These are phyloP conservation scores for Habropoda laboriosa DNA, from an alignment of 1,140 invertebrate genomes.

Conservation along the genomic window DNA sequence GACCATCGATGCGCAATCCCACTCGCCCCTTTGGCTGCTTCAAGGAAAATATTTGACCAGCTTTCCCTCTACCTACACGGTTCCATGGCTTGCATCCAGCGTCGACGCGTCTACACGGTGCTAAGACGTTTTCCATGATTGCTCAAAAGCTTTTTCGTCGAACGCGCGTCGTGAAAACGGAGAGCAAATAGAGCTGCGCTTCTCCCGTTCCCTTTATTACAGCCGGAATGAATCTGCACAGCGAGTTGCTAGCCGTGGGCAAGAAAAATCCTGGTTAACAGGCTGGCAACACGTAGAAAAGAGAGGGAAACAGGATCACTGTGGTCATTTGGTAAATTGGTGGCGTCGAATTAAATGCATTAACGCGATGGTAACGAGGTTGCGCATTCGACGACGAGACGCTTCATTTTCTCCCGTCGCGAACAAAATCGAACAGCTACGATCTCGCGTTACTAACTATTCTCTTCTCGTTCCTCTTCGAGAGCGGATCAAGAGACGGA, in stretches of 20 bases:
- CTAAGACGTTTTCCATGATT: slow-evolving; percentile 54
- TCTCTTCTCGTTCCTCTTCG: not conserved
- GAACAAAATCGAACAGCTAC: not conserved
- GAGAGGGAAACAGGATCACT: not conserved
- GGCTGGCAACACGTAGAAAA: too few relatives aligned
- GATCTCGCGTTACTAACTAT: not conserved
- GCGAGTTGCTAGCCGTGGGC: not conserved
- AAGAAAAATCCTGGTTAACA: too few relatives aligned
- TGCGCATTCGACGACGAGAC: not conserved
- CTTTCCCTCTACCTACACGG: not conserved
- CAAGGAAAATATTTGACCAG: slow-evolving; percentile 59
- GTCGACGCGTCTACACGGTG: slow-evolving; percentile 27
- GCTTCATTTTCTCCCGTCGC: not conserved
- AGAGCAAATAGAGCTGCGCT: slow-evolving; percentile 44
- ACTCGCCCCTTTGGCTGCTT: slow-evolving; percentile 21
- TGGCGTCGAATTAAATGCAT: slow-evolving; percentile 41
- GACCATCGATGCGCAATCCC: slow-evolving; percentile 16
- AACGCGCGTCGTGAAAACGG: slow-evolving; percentile 35
- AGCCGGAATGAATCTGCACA: slow-evolving; percentile 15
- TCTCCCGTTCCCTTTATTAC: slow-evolving; percentile 55
- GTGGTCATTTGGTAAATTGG: slow-evolving; percentile 46
- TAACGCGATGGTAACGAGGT: not conserved
- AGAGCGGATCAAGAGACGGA: not conserved
- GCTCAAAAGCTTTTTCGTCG: slow-evolving; percentile 56
- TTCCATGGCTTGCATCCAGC: slow-evolving; percentile 7